Conservation (phyloP, 2,888 invertebrate genomes). For the Alviniconcha strummeri region DNA sequence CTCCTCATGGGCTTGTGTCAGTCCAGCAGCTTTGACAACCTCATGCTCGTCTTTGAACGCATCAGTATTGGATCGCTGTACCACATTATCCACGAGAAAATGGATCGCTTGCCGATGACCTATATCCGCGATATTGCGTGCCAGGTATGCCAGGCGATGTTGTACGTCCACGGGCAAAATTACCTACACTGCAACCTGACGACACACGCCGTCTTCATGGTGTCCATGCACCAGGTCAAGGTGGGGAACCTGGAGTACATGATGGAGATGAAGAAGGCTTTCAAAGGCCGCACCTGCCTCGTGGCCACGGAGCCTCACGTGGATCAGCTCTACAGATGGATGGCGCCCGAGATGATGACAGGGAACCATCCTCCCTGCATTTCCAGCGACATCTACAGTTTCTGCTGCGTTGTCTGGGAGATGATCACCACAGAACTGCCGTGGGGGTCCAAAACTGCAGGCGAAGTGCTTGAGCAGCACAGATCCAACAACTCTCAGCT, state of each 20-base stretch:
- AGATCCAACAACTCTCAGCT: constrained; percentile 39
- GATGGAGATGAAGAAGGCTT: constrained; percentile 64
- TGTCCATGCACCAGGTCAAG: constrained; percentile 70
- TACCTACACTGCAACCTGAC: constrained; percentile 74
- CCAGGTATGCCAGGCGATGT: constrained; percentile 73
- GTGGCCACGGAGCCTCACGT: constrained; percentile 42
- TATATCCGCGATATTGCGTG: constrained; percentile 61
- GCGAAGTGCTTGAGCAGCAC: constrained; percentile 8
- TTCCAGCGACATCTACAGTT: constrained; percentile 73
- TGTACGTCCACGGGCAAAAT: constrained; percentile 73
- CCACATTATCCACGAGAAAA: constrained; percentile 70
- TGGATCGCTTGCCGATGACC: constrained; percentile 51
- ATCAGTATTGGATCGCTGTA: constrained; percentile 73
- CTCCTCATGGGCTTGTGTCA: constrained; percentile 74
- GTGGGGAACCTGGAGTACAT: constrained; percentile 75
- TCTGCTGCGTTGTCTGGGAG: constrained; percentile 74
- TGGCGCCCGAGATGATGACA: constrained; percentile 74
- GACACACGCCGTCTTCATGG: constrained; percentile 74
- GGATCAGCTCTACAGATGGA: constrained; percentile 72
- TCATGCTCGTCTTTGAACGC: constrained; percentile 74
- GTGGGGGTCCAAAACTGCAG: background rate
- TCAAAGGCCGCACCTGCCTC: constrained; percentile 54
- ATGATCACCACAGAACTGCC: constrained; percentile 43
- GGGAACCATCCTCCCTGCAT: constrained; percentile 62
- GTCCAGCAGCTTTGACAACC: constrained; percentile 69